Percentiles rank a stretch among this genome's conserved stretches.
phyloP scores from a whole-genome alignment of 37 sponge, comb jelly and placozoan genomes.

The Sycon ciliatum region DNA sequence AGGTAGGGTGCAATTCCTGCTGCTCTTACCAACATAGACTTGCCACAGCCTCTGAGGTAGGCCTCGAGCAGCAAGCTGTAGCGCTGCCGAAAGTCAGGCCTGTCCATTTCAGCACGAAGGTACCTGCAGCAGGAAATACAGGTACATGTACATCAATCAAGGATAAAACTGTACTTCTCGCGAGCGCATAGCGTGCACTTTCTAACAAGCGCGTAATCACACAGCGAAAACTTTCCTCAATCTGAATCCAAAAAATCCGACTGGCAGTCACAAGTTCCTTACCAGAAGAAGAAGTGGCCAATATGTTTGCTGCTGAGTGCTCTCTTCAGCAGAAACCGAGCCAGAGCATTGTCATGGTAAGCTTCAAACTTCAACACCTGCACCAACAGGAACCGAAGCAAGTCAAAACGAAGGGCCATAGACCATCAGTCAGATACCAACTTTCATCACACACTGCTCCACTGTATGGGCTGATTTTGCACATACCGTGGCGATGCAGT shows the following conservation, averaged over 20 bases:
- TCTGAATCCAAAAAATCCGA: too few species aligned
- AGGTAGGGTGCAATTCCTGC: constrained; percentile 3
- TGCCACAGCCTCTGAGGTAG: constrained; percentile 74
- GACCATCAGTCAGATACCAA: background rate
- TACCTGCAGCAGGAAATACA: too few species aligned
- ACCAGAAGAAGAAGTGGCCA: constrained; percentile 89
- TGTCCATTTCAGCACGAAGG: constrained; percentile 77
- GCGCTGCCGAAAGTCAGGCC: constrained; percentile 66
- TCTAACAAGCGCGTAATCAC: too few species aligned
- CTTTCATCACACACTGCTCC: background rate
- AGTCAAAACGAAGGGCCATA: background rate
- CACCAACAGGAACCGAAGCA: background rate
- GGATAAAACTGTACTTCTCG: too few species aligned
- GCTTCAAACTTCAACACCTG: constrained; percentile 88
- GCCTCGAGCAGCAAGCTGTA: constrained; percentile 80
- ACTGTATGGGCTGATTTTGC: too few species aligned
- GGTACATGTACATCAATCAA: too few species aligned
- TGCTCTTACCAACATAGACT: constrained; percentile 56
- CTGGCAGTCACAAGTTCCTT: constrained; percentile 12
- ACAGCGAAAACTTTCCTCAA: too few species aligned
- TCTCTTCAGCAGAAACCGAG: constrained; percentile 63
- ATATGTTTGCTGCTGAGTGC: constrained; percentile 72
- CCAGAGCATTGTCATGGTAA: constrained; percentile 77
- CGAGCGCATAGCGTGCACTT: too few species aligned
- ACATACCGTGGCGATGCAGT: too few species aligned